These are phyloP conservation scores for Pteronura brasiliensis DNA, from an alignment of 2,113 vertebrate species.

Conservation along the genomic window DNA sequence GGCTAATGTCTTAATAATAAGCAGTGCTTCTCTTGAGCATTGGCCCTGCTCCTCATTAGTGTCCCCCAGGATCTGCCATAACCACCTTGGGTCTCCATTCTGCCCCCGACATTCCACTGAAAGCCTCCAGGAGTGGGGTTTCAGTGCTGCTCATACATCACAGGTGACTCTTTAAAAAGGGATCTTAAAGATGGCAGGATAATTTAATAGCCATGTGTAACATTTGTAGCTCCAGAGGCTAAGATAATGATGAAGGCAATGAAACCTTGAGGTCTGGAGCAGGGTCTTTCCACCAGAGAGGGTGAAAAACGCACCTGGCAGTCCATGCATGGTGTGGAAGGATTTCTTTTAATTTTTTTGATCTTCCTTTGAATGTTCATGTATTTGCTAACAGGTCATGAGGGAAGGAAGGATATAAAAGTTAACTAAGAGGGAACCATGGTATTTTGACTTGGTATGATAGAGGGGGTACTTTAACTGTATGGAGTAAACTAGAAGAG, in stretches of 20 bases:
- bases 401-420: not conserved
- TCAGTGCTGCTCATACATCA: conserved; percentile 79
- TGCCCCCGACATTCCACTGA: conserved; percentile 67
- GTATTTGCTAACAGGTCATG: not conserved
- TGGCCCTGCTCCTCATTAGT: conserved; percentile 80
- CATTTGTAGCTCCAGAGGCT: conserved; percentile 80
- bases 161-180: conserved; percentile 83
- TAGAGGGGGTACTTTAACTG: not conserved
- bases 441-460: not conserved
- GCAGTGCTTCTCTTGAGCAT: conserved; percentile 74
- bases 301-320: conserved; percentile 70
- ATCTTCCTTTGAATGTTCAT: conserved; percentile 38
- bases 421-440: not conserved
- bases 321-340: not conserved
- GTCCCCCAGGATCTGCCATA: conserved; percentile 72
- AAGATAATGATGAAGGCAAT: conserved; percentile 79
- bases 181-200: conserved; percentile 78
- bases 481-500: not conserved
- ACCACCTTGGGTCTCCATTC: conserved; percentile 70
- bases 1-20: conserved; percentile 82
- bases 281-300: conserved; percentile 73
- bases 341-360: not conserved
- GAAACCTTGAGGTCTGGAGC: conserved; percentile 75
- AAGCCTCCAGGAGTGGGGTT: conserved; percentile 75
- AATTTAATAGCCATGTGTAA: conserved; percentile 79